A percentile compares a stretch with the other conserved stretches of the same genome.
phyloP scores from a whole-genome alignment of 2,113 vertebrate species.

The Alligator mississippiensis region DNA sequence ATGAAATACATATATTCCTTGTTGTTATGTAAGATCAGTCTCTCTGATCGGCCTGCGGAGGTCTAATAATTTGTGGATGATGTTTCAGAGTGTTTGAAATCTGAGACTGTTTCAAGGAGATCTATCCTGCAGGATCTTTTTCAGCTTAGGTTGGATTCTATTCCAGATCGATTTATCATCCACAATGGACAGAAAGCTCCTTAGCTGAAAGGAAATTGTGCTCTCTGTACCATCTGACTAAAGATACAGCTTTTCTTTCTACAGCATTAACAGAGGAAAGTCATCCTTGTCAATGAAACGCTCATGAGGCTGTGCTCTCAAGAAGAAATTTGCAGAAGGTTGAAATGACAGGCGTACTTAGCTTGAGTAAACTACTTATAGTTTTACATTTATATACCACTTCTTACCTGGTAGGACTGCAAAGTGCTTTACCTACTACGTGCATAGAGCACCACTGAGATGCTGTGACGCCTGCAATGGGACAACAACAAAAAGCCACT shows the following conservation, averaged over 20 bases:
- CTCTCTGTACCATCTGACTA: conserved; percentile 15
- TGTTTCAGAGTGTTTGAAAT: neutral
- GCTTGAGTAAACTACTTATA: neutral
- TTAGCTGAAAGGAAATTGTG: neutral
- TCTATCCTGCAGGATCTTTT: too few relatives aligned
- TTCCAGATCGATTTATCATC: neutral
- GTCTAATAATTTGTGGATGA: neutral
- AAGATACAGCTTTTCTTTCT: neutral
- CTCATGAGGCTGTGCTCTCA: neutral
- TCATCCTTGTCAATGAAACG: neutral
- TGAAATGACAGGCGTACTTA: neutral
- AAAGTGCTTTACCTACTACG: neutral
- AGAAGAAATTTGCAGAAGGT: neutral
- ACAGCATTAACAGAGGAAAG: neutral
- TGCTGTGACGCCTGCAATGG: neutral
- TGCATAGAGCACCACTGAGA: neutral
- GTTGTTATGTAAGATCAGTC: neutral
- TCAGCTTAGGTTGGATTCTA: too few relatives aligned
- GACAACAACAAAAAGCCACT: neutral
- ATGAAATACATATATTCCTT: conserved; percentile 29
- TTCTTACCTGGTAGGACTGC: neutral
- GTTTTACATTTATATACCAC: neutral
- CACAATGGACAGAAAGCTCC: neutral
- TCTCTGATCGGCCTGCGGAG: neutral
- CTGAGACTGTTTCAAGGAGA: too few relatives aligned